phyloP scores from a whole-genome alignment of 2,888 invertebrate species.

The Thymelicus lineola region DNA sequence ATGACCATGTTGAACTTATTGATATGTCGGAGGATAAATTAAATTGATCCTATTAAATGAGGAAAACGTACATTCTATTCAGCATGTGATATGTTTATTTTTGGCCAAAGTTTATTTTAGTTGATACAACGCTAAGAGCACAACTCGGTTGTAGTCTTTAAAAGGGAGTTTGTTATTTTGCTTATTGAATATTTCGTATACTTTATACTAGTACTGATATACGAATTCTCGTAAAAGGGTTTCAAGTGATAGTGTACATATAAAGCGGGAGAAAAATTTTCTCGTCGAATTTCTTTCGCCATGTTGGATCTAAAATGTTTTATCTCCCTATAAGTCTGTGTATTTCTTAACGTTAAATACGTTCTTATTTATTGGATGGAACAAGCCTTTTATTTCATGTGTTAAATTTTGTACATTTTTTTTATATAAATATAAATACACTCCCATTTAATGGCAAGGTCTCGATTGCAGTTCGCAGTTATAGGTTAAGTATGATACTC shows the following conservation, averaged over 20 bases:
- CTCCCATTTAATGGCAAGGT: neutral
- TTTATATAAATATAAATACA: neutral
- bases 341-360: too few relatives aligned
- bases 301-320: too few relatives aligned
- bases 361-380: neutral
- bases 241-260: neutral
- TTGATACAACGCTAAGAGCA: constrained; percentile 63
- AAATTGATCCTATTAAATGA: neutral
- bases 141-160: constrained; percentile 40
- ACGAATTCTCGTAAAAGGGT: neutral
- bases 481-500: neutral
- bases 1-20: neutral
- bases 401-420: neutral
- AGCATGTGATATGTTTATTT: constrained; percentile 63
- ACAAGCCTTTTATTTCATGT: neutral
- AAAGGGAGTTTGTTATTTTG: constrained; percentile 6
- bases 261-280: neutral
- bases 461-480: neutral
- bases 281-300: too few relatives aligned
- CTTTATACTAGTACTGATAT: constrained; percentile 1
- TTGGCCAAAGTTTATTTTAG: constrained; percentile 77
- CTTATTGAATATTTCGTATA: neutral
- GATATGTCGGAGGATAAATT: neutral
- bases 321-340: neutral
- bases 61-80: constrained; percentile 50